A percentile compares a stretch with the other conserved stretches of the same genome.
Conservation (phyloP, 2,797 vertebrate species). For the Buphagus erythrorhynchus region DNA sequence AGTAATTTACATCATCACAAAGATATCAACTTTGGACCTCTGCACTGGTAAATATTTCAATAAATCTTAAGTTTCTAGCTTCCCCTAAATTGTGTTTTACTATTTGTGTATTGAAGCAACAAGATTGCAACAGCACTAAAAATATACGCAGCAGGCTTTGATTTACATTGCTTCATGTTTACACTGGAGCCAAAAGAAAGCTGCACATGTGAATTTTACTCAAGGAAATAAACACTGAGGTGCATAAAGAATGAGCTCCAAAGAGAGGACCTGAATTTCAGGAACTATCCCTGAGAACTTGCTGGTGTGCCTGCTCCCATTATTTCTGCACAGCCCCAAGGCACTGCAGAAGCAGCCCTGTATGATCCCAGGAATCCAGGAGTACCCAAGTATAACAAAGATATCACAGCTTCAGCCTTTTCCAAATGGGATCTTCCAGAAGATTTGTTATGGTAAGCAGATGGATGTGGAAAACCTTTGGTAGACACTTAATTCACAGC, state of each 20-base stretch:
- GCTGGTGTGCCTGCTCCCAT: background rate
- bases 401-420: background rate
- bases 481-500: background rate
- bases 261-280: conserved; percentile 19
- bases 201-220: background rate
- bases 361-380: background rate
- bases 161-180: background rate
- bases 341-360: background rate
- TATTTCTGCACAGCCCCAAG: background rate
- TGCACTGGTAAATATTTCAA: background rate
- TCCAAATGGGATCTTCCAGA: background rate
- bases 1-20: background rate
- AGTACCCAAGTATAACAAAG: background rate
- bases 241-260: background rate
- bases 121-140: background rate
- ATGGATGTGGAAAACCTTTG: background rate
- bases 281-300: conserved; percentile 13
- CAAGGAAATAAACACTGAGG: background rate
- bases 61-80: background rate
- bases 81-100: background rate
- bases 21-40: background rate
- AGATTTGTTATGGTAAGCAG: background rate
- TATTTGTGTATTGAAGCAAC: background rate
- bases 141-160: background rate
- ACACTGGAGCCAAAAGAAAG: background rate